These are phyloP conservation scores for Adelphocoris suturalis DNA, from an alignment of 2,888 invertebrate species.

Conservation along the genomic window DNA sequence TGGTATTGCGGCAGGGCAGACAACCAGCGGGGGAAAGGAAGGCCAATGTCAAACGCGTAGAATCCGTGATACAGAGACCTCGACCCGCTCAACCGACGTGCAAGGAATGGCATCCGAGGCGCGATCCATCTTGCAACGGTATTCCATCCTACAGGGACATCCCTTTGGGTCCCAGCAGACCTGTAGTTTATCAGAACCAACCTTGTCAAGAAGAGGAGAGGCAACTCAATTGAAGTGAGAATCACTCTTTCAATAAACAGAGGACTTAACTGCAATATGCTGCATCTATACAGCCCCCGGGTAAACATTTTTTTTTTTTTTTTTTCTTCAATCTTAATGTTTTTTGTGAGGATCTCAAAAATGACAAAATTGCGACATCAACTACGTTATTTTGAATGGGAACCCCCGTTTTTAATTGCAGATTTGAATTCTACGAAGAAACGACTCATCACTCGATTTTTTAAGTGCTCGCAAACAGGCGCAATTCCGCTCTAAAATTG, in stretches of 20 bases:
- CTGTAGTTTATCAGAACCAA: background rate
- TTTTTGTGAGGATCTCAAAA: too few species aligned
- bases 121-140: constrained; percentile 24
- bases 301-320: too few species aligned
- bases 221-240: background rate
- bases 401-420: too few species aligned
- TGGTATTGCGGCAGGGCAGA: background rate
- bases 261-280: background rate
- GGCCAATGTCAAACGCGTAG: constrained; percentile 50
- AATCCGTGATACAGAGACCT: constrained; percentile 35
- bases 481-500: too few species aligned
- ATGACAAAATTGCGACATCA: too few species aligned
- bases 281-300: too few species aligned
- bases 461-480: too few species aligned
- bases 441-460: too few species aligned
- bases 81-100: constrained; percentile 46
- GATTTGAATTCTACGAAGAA: too few species aligned
- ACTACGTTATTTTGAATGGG: too few species aligned
- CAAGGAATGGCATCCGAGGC: constrained; percentile 22
- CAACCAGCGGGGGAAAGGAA: constrained; percentile 37
- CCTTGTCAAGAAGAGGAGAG: background rate
- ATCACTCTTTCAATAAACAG: background rate
- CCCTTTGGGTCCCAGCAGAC: background rate
- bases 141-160: background rate
- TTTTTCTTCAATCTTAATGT: too few species aligned